phyloP scores from a whole-genome alignment of 2,797 vertebrate genomes.

The Trachurus trachurus region DNA sequence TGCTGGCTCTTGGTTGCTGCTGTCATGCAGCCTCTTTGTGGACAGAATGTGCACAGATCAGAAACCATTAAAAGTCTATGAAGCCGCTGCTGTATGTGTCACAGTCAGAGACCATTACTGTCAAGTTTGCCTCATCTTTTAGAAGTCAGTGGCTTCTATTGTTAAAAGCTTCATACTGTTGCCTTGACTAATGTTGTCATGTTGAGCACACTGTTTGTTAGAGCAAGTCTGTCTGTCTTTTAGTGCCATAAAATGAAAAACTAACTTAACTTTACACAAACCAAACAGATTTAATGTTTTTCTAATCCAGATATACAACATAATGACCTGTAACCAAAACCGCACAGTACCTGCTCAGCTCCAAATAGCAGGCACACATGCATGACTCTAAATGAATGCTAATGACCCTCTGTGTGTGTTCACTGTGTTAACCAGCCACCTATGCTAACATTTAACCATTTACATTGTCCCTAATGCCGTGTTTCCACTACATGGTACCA shows the following conservation, averaged over 20 bases:
- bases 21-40: slow-evolving; percentile 49
- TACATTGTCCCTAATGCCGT: too few relatives aligned
- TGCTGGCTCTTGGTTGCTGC: slow-evolving; percentile 42
- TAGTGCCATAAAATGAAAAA: background rate
- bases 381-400: background rate
- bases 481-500: too few relatives aligned
- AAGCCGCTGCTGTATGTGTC: slow-evolving; percentile 17
- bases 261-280: background rate
- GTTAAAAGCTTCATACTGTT: slow-evolving; percentile 7
- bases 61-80: slow-evolving; percentile 20
- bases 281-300: background rate
- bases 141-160: slow-evolving; percentile 8
- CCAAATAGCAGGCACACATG: too few relatives aligned
- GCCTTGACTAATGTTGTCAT: background rate
- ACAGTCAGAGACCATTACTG: slow-evolving; percentile 20
- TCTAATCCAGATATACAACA: background rate
- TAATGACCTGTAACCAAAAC: background rate
- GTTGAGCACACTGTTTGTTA: background rate
- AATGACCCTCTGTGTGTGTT: background rate
- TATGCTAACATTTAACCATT: too few relatives aligned
- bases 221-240: background rate
- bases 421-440: background rate
- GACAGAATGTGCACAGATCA: slow-evolving; percentile 30
- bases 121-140: slow-evolving; percentile 6
- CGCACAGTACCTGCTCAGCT: background rate